Evolutionary conservation across 1,140 invertebrate species (phyloP).

Genomic region (Cyrtorhinus lividipennis): DNA sequence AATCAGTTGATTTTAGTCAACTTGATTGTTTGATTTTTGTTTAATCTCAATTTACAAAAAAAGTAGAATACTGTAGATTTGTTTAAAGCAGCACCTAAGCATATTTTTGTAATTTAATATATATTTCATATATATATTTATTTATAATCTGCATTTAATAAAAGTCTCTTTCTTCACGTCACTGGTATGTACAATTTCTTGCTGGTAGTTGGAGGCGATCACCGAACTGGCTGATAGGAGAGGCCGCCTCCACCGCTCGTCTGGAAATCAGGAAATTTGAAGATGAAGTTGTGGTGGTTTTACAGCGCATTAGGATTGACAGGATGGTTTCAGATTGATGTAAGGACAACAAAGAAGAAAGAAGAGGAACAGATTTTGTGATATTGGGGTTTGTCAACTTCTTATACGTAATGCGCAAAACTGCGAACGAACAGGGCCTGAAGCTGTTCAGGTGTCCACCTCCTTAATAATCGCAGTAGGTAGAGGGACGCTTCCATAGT

Average conservation of each 20-base stretch:
- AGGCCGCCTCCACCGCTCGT: neutral
- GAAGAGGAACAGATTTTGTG: too few species aligned
- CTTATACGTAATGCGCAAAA: too few species aligned
- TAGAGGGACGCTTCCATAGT: too few species aligned
- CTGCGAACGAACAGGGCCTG: too few species aligned
- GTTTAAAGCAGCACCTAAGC: slow-evolving; percentile 6
- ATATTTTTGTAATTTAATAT: slow-evolving; percentile 1
- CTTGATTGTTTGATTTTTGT: neutral
- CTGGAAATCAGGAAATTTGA: neutral
- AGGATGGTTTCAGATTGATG: too few species aligned
- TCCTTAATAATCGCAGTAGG: too few species aligned
- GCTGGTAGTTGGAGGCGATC: neutral
- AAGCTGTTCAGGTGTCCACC: too few species aligned
- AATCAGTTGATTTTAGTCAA: neutral
- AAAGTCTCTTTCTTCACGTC: slow-evolving; percentile 1
- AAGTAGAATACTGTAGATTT: slow-evolving; percentile 1
- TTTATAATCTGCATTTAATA: neutral
- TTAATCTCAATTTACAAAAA: neutral
- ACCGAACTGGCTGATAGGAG: neutral
- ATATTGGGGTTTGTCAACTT: too few species aligned
- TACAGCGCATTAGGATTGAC: too few species aligned
- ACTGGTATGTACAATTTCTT: neutral
- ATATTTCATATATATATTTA: slow-evolving; percentile 5
- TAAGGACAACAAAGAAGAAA: too few species aligned
- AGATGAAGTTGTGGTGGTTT: too few species aligned